Base-by-base conservation (phyloP, 2,797 vertebrate genomes). In the Loriculus beryllinus region DNA sequence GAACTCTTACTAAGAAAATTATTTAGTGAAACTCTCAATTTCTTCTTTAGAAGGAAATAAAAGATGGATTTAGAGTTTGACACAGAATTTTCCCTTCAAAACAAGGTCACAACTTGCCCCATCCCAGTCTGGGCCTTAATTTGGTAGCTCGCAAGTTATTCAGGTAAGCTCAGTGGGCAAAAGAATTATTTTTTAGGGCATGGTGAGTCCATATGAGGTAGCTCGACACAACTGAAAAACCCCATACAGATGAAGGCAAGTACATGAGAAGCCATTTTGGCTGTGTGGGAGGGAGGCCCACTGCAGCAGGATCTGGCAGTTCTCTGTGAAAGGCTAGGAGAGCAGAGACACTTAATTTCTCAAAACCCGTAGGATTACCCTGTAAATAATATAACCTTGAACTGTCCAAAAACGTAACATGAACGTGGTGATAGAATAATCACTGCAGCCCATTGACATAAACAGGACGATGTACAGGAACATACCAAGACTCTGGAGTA, bases 381-480 rank as follows among this genome's bases (percentile, higher is more conserved):
- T 67, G 65, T 92, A 95, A 96, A 94, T 94, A 88, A 88, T 75
- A 92, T 88, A 96, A 90, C 89, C 82, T 82, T 84, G 85, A 82
- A 63, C 89, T 86, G 77, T 92, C 89, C 82, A 95, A 81, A 95
- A 94, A 86, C 26, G 69, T 93, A 88, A 93, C 92, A 52, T 94
- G 82, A 76, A 86, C 0, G 22, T 90, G 95, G 71, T 96, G 95
- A 96, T 80, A 93, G 95, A 93, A 94, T 96, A 96, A 96, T 96
- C 93, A 76, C 51, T 14, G 3, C 67, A 79, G 71, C 29, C 74
- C 69, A 8, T 14, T 97, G 92, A 96, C 51, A 7, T 52, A 88
- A 92, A 77, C 45, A 63, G 82, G 80, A 62, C 5, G 1, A 64
- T 0, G 4, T 26, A 67, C 87, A 84, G 89, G 89, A 74, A 67